phyloP scores from a whole-genome alignment of 2,113 vertebrate species.

The Turnix velox region DNA sequence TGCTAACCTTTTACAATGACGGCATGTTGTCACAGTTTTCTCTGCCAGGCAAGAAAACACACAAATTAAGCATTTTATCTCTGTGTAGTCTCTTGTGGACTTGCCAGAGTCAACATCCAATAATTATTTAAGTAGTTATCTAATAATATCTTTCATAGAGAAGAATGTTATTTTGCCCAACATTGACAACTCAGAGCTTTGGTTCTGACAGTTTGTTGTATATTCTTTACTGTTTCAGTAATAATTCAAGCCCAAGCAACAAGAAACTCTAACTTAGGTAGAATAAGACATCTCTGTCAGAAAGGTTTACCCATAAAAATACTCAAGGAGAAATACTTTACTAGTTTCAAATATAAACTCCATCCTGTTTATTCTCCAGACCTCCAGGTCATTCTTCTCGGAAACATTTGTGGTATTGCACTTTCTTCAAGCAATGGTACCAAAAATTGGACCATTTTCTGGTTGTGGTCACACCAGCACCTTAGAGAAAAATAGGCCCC shows the following conservation, averaged over 20 bases:
- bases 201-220: not conserved
- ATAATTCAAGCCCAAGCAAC: not conserved
- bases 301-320: not conserved
- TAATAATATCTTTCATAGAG: not conserved
- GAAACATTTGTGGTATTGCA: not conserved
- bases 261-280: not conserved
- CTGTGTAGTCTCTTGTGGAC: not conserved
- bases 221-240: not conserved
- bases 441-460: not conserved
- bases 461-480: not conserved
- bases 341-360: not conserved
- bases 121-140: not conserved
- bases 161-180: not conserved
- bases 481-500: not conserved
- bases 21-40: not conserved
- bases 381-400: not conserved
- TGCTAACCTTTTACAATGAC: not conserved
- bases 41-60: not conserved
- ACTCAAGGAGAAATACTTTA: not conserved
- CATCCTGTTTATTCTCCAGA: not conserved
- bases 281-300: not conserved
- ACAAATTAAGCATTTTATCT: not conserved
- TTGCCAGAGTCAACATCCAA: not conserved
- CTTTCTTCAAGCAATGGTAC: not conserved
- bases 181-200: not conserved